A percentile compares a stretch with the other conserved stretches of the same genome.
These are phyloP conservation scores for Porites australiensis DNA, from an alignment of 64 coral and sea anemone genomes.

Conservation along the genomic window DNA sequence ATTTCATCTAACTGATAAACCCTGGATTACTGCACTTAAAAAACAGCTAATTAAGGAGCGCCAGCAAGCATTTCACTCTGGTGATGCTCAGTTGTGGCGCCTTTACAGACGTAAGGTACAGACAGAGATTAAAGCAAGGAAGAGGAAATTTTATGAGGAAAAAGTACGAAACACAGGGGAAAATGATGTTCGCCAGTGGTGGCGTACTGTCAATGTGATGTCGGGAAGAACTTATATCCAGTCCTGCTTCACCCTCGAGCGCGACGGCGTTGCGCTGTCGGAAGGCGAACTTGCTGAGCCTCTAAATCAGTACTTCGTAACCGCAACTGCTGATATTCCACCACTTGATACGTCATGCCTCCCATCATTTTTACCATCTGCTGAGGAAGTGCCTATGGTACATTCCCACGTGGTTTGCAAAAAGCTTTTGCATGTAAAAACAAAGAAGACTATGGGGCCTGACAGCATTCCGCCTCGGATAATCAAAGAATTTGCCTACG, in stretches of 20 bases:
- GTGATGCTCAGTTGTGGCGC: conserved; percentile 31
- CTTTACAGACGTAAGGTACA: conserved; percentile 17
- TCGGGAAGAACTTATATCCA: conserved; percentile 1
- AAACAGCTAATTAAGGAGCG: conserved; percentile 37
- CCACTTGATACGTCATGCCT: conserved; percentile 20
- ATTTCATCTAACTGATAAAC: conserved; percentile 64
- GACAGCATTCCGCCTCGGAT: conserved; percentile 53
- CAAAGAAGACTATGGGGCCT: conserved; percentile 7
- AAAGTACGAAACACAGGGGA: conserved; percentile 27
- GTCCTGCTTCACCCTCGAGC: background rate
- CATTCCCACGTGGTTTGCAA: too few species aligned
- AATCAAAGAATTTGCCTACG: conserved; percentile 57
- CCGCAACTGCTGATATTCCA: conserved; percentile 41
- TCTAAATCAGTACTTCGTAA: conserved; percentile 44
- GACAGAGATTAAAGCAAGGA: conserved; percentile 26
- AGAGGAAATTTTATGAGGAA: conserved; percentile 32
- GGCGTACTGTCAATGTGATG: conserved; percentile 51
- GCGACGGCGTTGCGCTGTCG: background rate
- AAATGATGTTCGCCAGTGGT: conserved; percentile 50
- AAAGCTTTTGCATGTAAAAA: too few species aligned
- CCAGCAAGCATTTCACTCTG: conserved; percentile 28
- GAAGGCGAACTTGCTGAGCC: conserved; percentile 15
- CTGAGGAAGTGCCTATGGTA: background rate
- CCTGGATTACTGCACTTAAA: conserved; percentile 45
- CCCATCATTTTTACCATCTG: conserved; percentile 47